Evolutionary conservation across 2,888 invertebrate species (phyloP).

Genomic region (Torymus tubicola): DNA sequence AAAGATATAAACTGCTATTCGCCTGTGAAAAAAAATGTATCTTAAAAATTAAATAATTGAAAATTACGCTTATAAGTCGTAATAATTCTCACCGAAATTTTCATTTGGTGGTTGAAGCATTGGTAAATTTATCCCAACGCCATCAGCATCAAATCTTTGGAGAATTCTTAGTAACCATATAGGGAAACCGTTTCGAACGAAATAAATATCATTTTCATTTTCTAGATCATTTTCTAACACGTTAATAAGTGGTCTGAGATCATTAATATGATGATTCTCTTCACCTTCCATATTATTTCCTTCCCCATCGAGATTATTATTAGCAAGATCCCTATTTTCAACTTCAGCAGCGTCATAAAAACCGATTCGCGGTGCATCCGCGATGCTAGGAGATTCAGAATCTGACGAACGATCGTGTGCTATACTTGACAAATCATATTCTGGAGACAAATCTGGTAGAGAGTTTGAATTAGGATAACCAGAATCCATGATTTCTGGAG

Average conservation of each 20-base stretch:
- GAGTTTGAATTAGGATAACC: slow-evolving; percentile 72
- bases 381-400: slow-evolving; percentile 65
- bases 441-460: slow-evolving; percentile 69
- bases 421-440: slow-evolving; percentile 69
- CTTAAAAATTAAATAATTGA: background rate
- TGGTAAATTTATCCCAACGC: slow-evolving; percentile 49
- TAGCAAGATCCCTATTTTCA: slow-evolving; percentile 78
- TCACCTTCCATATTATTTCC: slow-evolving; percentile 76
- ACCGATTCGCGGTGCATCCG: slow-evolving; percentile 64
- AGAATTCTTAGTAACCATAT: slow-evolving; percentile 69
- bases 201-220: slow-evolving; percentile 72
- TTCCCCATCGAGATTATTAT: slow-evolving; percentile 78
- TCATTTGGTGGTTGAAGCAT: slow-evolving; percentile 35
- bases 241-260: slow-evolving; percentile 68
- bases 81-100: slow-evolving; percentile 32
- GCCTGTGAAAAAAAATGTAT: slow-evolving; percentile 10
- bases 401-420: slow-evolving; percentile 65
- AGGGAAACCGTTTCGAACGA: slow-evolving; percentile 69
- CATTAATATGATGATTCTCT: slow-evolving; percentile 64
- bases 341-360: slow-evolving; percentile 66
- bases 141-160: slow-evolving; percentile 62
- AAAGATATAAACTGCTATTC: slow-evolving; percentile 27
- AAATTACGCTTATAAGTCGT: background rate
- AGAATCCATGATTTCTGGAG: slow-evolving; percentile 72
- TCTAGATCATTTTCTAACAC: slow-evolving; percentile 69